phyloP scores from a whole-genome alignment of 1,140 invertebrate species.

The Papilio polyxenes region DNA sequence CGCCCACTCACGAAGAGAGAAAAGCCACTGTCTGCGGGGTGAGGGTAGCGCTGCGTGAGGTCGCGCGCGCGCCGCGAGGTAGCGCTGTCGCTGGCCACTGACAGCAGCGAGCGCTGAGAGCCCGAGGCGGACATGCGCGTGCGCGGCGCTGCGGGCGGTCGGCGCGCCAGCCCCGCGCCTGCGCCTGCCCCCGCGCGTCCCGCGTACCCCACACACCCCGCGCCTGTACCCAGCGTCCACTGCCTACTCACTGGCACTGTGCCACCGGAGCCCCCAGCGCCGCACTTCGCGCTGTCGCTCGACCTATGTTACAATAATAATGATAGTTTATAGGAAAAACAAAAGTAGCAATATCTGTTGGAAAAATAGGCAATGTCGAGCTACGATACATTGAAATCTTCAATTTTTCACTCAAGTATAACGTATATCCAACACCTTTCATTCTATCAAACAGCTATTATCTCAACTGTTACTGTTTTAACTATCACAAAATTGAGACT shows the following conservation, averaged over 20 bases:
- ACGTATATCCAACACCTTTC: neutral
- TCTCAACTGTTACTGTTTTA: neutral
- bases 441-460: neutral
- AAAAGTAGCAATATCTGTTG: neutral
- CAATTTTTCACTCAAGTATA: neutral
- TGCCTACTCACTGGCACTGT: slow-evolving; percentile 77
- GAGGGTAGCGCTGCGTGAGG: slow-evolving; percentile 64
- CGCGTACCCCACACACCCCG: slow-evolving; percentile 40
- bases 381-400: neutral
- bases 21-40: slow-evolving; percentile 71
- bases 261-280: slow-evolving; percentile 54
- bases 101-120: slow-evolving; percentile 73
- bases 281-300: slow-evolving; percentile 79
- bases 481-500: neutral
- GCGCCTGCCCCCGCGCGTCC: slow-evolving; percentile 41
- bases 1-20: slow-evolving; percentile 81
- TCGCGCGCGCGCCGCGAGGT: slow-evolving; percentile 73
- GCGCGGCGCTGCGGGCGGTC: slow-evolving; percentile 57
- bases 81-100: slow-evolving; percentile 77
- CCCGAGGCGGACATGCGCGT: slow-evolving; percentile 56
- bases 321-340: neutral
- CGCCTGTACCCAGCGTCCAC: slow-evolving; percentile 58
- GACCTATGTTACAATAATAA: slow-evolving; percentile 58
- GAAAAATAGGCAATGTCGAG: neutral
- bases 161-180: slow-evolving; percentile 52